phyloP scores from a whole-genome alignment of 2,113 vertebrate genomes.

The Verasper variegatus region DNA sequence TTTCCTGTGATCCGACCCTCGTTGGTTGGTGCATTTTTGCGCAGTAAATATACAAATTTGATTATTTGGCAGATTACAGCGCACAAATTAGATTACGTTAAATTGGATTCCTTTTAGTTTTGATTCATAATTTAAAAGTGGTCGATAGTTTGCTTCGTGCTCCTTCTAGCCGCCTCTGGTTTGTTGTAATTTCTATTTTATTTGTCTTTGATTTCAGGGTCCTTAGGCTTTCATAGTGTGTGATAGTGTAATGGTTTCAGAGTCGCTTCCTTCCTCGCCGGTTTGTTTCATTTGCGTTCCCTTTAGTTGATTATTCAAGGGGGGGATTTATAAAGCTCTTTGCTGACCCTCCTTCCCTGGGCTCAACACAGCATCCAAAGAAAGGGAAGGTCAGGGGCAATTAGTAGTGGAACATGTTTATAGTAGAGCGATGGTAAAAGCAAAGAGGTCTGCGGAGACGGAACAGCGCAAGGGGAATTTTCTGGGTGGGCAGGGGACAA shows the following conservation, averaged over 20 bases:
- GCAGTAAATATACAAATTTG: slow-evolving; percentile 76
- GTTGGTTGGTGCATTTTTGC: slow-evolving; percentile 69
- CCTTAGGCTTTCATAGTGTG: slow-evolving; percentile 23
- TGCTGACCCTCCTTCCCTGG: slow-evolving; percentile 31
- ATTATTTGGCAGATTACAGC: slow-evolving; percentile 70
- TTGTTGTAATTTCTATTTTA: slow-evolving; percentile 41
- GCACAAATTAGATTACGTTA: slow-evolving; percentile 66
- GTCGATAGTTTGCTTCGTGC: slow-evolving; percentile 61
- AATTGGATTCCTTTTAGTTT: slow-evolving; percentile 78
- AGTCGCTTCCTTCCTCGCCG: slow-evolving; percentile 9
- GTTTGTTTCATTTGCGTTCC: slow-evolving; percentile 45
- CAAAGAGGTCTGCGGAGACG: slow-evolving; percentile 10
- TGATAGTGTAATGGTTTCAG: slow-evolving; percentile 46
- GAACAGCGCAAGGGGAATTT: slow-evolving; percentile 12
- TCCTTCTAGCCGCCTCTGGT: slow-evolving; percentile 6
- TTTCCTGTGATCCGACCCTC: slow-evolving; percentile 47
- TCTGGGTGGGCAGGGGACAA: slow-evolving; percentile 32
- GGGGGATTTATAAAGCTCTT: slow-evolving; percentile 41
- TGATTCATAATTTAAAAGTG: slow-evolving; percentile 71
- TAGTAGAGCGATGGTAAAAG: slow-evolving; percentile 24
- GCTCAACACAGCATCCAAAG: slow-evolving; percentile 34
- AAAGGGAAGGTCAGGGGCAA: slow-evolving; percentile 58
- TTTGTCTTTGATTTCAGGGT: slow-evolving; percentile 47
- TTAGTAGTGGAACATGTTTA: slow-evolving; percentile 47
- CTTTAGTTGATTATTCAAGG: slow-evolving; percentile 68